Evolutionary conservation across 2,797 vertebrate species (phyloP).

Genomic region (Cyclura pinguis): DNA sequence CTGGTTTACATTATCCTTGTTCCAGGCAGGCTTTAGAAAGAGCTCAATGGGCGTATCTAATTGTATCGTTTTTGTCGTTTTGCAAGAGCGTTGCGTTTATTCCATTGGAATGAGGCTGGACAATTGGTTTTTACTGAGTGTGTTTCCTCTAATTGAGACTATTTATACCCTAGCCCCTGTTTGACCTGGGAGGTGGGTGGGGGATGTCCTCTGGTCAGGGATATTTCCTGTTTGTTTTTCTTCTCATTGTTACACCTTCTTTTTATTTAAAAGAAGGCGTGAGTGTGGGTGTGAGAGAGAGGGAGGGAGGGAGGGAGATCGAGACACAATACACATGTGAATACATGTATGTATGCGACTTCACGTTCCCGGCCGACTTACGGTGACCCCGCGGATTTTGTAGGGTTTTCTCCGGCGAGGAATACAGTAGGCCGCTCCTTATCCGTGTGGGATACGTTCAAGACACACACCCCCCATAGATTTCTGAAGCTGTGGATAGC

Average conservation of each 20-base stretch:
- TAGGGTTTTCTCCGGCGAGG: no score
- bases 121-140: background rate
- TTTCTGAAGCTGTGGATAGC: no score
- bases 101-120: conserved; percentile 40
- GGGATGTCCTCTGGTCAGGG: background rate
- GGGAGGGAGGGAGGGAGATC: background rate
- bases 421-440: no score
- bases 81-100: conserved; percentile 55
- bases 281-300: no score
- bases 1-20: background rate
- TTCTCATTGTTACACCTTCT: background rate
- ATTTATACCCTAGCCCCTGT: conserved; percentile 55
- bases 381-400: no score
- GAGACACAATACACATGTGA: background rate
- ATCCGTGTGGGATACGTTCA: no score
- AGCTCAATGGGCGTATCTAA: background rate
- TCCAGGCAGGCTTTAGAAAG: background rate
- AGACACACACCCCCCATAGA: no score
- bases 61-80: conserved; percentile 41
- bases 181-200: background rate
- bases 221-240: conserved; percentile 45
- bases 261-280: background rate
- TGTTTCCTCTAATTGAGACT: conserved; percentile 37
- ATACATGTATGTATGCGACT: no score
- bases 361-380: no score